Percentiles rank a stretch among this genome's conserved stretches.
Conservation (phyloP, 2,888 invertebrate genomes). For the Bimastos eiseni region DNA sequence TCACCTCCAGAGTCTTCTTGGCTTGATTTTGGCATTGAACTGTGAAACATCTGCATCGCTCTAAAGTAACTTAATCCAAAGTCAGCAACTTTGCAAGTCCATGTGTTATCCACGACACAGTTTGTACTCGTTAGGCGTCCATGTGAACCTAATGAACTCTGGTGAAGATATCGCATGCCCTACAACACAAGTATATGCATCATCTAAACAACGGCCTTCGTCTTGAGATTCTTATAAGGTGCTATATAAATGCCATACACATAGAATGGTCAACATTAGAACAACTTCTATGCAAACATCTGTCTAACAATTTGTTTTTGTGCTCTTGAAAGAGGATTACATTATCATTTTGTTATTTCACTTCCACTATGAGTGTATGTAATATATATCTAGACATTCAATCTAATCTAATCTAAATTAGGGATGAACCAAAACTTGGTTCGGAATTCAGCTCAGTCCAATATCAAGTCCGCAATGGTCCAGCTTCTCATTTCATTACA, state of each 20-base stretch:
- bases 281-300: too few species aligned
- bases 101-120: not conserved
- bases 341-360: not conserved
- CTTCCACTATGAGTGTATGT: not conserved
- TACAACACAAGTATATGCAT: not conserved
- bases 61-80: not conserved
- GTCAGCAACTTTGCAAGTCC: conserved; percentile 13
- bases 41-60: not conserved
- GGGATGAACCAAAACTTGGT: too few species aligned
- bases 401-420: too few species aligned
- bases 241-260: too few species aligned
- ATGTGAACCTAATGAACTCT: not conserved
- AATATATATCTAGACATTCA: not conserved
- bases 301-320: not conserved
- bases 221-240: not conserved
- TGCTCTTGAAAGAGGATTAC: not conserved
- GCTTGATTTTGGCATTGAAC: not conserved
- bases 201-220: not conserved
- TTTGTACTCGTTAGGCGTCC: not conserved
- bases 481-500: too few species aligned
- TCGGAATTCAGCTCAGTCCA: too few species aligned
- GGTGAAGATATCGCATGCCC: conserved; percentile 13
- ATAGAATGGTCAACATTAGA: too few species aligned
- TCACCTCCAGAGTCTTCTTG: not conserved
- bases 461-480: too few species aligned